phyloP scores from a whole-genome alignment of 1,140 invertebrate genomes.

The Halesus radiatus region DNA sequence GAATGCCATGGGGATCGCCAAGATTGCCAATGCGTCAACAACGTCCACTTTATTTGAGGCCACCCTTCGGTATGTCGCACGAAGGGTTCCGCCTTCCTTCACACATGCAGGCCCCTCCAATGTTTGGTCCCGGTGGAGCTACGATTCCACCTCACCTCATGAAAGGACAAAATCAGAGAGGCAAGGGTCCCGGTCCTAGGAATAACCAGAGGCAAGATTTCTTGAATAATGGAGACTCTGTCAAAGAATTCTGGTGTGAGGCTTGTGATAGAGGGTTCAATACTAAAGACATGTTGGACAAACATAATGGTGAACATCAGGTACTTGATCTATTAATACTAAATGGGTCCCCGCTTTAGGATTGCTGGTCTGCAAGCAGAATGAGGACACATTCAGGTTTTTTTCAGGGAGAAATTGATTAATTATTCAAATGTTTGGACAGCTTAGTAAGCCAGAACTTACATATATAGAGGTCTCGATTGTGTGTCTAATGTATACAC shows the following conservation, averaged over 20 bases:
- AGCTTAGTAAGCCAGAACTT: too few species aligned
- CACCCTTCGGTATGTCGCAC: slow-evolving; percentile 62
- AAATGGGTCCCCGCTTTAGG: too few species aligned
- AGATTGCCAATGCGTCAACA: not conserved
- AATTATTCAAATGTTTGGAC: too few species aligned
- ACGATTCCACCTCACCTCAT: slow-evolving; percentile 60
- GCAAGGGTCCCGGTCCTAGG: not conserved
- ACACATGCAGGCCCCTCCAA: slow-evolving; percentile 62
- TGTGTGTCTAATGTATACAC: too few species aligned
- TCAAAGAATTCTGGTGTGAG: slow-evolving; percentile 75
- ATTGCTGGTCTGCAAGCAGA: too few species aligned
- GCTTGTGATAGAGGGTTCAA: slow-evolving; percentile 82
- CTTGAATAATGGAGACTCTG: slow-evolving; percentile 48
- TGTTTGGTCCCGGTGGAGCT: slow-evolving; percentile 63
- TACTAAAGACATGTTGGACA: slow-evolving; percentile 70
- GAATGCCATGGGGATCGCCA: slow-evolving; percentile 32
- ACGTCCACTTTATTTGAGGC: slow-evolving; percentile 58
- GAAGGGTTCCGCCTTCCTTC: slow-evolving; percentile 55
- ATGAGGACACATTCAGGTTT: too few species aligned
- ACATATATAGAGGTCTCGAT: too few species aligned
- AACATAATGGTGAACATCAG: slow-evolving; percentile 79
- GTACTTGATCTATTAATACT: slow-evolving; percentile 52
- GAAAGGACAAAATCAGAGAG: slow-evolving; percentile 35
- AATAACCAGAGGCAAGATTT: slow-evolving; percentile 36
- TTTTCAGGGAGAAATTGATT: too few species aligned